Base-by-base conservation (phyloP, 2,888 invertebrate genomes). In the Polylopha cassiicola region DNA sequence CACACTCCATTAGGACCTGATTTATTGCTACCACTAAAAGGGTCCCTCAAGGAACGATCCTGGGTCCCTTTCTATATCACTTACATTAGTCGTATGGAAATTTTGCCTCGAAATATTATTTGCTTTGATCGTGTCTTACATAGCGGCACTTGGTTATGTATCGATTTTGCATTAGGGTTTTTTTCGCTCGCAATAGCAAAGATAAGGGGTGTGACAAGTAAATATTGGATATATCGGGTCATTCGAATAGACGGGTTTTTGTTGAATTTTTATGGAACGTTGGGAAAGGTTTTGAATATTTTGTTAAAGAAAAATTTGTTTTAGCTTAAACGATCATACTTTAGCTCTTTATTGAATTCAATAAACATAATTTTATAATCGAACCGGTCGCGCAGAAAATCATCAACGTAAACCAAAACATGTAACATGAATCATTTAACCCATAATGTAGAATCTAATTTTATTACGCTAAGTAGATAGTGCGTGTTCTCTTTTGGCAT, bases 1-100 rank as follows among this genome's bases (percentile, higher is more conserved):
- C 66, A 71, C 70, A 76, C 72, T 77, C 80, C 81, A 81, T 82
- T 82, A 81, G 59, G 72, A 55, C 54, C 74, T 82, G 81, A 82
- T 82, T 81, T 82, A 82, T 82, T 63, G 65, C 73, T 62, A 51
- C 61, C 68, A 71, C 76, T 80, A 81, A 81, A 81, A 81, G 81
- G 77, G 78, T 81, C 73, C 68, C 72, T 53, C 73, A 74, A 77
- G 77, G 73, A 73, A 58, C 71, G 59, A 61, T 71, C 64, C 68
- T 73, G 55, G 68, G 72, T 53, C 76, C 76, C 65, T 66, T 65
- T 58, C 69, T 66, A 61, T 72, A 76, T 75, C 67, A 72, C 65
- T 67, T 74, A 71, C 72, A 79, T 78, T 76, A 77, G 73, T 63
- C 65, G 64, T 74, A 80, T 78, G 78, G 71, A 74, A 77, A 80